Evolutionary conservation across 1,140 invertebrate species (phyloP), one percentile per base, ranked within the genome.

Genomic region (Rhyacophila brunnea): DNA sequence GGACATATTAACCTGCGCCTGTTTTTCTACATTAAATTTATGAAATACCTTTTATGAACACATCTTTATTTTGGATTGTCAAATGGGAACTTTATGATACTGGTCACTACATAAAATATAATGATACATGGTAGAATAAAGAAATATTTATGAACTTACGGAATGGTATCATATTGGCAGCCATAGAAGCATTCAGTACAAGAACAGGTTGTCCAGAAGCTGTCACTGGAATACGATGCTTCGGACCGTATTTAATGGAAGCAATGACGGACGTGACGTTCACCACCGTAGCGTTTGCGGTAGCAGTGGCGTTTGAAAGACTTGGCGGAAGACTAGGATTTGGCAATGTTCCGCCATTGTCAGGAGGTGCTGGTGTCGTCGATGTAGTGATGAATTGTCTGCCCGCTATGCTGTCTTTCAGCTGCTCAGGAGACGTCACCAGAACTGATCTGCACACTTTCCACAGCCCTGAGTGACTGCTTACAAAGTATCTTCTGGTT

Each of bases 381-480:
- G 44, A 17, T 5, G 53, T 58, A 0, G 58, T 55, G 35, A 49
- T 17, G 18, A 51, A 42, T 1, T 23, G 35, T 36, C 32, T 53
- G 3, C 58, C 59, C 2, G 56, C 45, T 1, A 48, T 23, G 20
- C 34, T 62, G 42, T 66, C 48, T 14, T 66, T 55, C 3, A 71
- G 67, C n/a, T 71, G 66, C 57, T 59, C 47, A 2, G 43, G 55
- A 34, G 47, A 20, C 9, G 54, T 36, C 2, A 60, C 19, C 10
- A 74, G 72, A 20, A 74, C 65, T 23, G 76, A 71, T 23, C 79
- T 68, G 66, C 88, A 91, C 36, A 84, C 83, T 43, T 82, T 80
- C 86, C 88, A 90, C 1, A 91, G 74, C 0, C 88, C 88, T 6
- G 83, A 82, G 57, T 88, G 78, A 53, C 82, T 84, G 49, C 71